Percentiles rank a stretch among this genome's conserved stretches.
These are phyloP conservation scores for Cremastobaeus sp. DNA, from an alignment of 2,888 invertebrate species.

Conservation along the genomic window DNA sequence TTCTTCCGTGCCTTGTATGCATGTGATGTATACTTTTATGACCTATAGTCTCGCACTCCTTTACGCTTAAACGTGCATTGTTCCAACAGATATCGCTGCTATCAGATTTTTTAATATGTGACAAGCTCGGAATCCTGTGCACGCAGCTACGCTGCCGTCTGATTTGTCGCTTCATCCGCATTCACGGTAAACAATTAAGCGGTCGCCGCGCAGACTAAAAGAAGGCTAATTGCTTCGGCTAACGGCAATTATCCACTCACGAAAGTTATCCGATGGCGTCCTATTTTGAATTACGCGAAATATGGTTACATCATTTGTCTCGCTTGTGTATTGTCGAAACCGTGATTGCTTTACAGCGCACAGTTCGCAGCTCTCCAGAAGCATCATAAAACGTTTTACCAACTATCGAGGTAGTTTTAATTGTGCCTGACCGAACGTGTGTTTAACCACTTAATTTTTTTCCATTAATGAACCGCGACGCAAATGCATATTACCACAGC, in stretches of 20 bases:
- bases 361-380: no score
- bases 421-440: no score
- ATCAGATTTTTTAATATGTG: slow-evolving; percentile 43
- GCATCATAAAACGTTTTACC: no score
- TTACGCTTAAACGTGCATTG: slow-evolving; percentile 38
- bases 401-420: no score
- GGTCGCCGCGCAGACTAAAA: no score
- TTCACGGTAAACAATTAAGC: background rate
- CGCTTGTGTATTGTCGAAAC: no score
- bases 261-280: background rate
- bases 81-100: slow-evolving; percentile 39
- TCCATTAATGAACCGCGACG: background rate
- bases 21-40: slow-evolving; percentile 47
- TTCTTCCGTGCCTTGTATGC: slow-evolving; percentile 26
- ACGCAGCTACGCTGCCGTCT: no score
- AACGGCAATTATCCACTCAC: slow-evolving; percentile 20
- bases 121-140: slow-evolving; percentile 24
- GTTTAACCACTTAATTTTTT: no score
- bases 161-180: background rate
- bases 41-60: slow-evolving; percentile 44
- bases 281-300: no score
- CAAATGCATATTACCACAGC: background rate
- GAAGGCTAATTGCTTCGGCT: no score
- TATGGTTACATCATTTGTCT: no score
- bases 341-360: no score